Evolutionary conservation across 2,113 vertebrate species (phyloP), one percentile per base, ranked within the genome.

Genomic region (Rhinogobius similis): DNA sequence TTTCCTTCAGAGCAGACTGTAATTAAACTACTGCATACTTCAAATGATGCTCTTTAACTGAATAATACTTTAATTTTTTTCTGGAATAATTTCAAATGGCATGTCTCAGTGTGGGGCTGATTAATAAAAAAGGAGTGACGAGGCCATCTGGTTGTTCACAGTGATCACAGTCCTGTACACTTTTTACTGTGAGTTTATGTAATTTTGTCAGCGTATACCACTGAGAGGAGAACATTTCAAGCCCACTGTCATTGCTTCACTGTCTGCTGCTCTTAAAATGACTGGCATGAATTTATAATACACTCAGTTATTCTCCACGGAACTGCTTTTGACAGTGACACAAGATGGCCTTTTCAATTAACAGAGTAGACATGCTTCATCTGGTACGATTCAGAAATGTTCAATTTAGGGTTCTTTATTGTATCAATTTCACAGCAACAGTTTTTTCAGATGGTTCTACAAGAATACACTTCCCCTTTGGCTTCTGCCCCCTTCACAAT

Each of bases 161-260:
- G 52, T 73, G 27, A 69, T 72, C 59, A 48, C 26, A 71, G 74
- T 32, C 53, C 80, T 36, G 18, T 29, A 8, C 26, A 10, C 66
- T 72, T 48, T 68, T 77, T 64, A 62, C 23, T 75, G 75, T 73
- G 62, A 43, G 39, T 73, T 43, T 50, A 72, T 76, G 70, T 78
- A 77, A 78, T 83, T 85, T 81, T 80, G 86, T 78, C 74, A 64
- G 64, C 14, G 53, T 63, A 72, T 50, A 77, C 66, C 72, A 71
- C 69, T 62, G 48, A 78, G 68, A 56, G 9, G 21, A 26, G n/a
- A 20, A 27, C 63, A 74, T 76, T 86, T 87, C 72, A 83, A 84
- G 79, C 82, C 77, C 74, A 82, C 86, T 84, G 78, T 69, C 70
- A 18, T 70, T 83, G 81, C 79, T 83, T 82, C 77, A 73, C 74